Conservation (phyloP, 2,797 vertebrate genomes). For the Darevskia nairensis region DNA sequence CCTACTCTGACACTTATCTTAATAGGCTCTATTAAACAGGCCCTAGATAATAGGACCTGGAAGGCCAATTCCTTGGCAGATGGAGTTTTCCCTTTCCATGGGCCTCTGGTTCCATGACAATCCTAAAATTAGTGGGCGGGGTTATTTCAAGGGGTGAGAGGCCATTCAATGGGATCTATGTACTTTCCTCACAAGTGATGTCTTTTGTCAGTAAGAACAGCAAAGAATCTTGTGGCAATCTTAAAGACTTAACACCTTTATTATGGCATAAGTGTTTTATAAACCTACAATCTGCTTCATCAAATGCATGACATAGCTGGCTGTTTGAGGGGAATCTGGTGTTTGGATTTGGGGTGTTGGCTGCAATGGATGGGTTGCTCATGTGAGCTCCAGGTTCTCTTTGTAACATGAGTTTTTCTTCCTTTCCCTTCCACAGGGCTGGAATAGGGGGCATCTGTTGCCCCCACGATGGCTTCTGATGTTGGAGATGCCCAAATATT, state of each 20-base stretch:
- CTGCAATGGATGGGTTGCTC: neutral
- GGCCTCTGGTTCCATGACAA: neutral
- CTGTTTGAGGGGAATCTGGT: neutral
- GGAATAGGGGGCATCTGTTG: neutral
- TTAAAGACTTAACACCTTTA: no score
- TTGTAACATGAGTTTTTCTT: neutral
- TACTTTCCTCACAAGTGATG: neutral
- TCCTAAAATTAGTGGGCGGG: neutral
- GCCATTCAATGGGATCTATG: neutral
- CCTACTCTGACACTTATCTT: neutral
- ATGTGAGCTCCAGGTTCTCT: neutral
- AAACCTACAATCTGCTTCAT: no score
- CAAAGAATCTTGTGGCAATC: no score
- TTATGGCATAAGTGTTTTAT: neutral
- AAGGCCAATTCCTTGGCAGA: neutral
- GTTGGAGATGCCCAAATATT: constrained; percentile 3
- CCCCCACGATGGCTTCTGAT: constrained; percentile 20
- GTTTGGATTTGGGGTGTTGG: neutral
- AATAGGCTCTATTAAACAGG: neutral
- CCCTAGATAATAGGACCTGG: neutral
- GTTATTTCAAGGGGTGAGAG: neutral
- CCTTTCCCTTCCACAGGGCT: constrained; percentile 7
- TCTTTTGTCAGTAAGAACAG: neutral
- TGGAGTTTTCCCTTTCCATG: neutral
- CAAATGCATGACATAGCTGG: neutral